These are phyloP conservation scores for Gnathonemus longibarbis DNA, from an alignment of 2,113 vertebrate genomes.

Conservation along the genomic window DNA sequence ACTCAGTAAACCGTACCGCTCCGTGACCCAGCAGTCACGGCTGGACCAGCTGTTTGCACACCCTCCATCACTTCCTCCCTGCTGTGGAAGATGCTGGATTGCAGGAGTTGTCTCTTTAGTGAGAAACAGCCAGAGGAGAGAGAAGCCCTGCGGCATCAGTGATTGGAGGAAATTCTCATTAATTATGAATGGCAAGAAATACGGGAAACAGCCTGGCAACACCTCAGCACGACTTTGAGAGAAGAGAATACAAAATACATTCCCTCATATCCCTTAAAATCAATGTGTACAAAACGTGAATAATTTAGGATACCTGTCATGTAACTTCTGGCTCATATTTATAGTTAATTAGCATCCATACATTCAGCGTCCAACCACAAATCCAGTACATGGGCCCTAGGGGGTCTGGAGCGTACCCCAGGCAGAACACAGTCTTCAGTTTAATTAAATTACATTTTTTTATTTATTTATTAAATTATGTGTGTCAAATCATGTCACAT, in stretches of 20 bases:
- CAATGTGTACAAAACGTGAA: background rate
- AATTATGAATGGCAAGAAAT: conserved; percentile 34
- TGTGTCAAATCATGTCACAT: background rate
- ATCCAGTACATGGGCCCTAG: background rate
- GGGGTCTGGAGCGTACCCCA: background rate
- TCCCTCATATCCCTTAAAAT: background rate
- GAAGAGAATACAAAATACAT: background rate
- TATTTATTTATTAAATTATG: background rate
- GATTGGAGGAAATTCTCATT: conserved; percentile 28
- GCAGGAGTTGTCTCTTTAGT: background rate
- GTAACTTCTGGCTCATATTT: background rate
- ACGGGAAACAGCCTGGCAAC: conserved; percentile 14
- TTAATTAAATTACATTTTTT: background rate
- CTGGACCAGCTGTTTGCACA: background rate
- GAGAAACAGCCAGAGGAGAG: conserved; percentile 1
- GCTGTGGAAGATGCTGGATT: background rate
- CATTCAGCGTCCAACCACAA: background rate
- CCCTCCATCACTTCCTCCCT: background rate
- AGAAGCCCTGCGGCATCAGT: conserved; percentile 21
- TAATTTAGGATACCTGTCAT: background rate
- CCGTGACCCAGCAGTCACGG: background rate
- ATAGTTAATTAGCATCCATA: background rate
- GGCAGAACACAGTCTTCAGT: background rate
- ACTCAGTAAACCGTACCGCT: background rate
- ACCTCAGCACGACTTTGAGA: background rate